Conservation (phyloP, 2,113 vertebrate genomes). For the Lampris megalopsis region DNA sequence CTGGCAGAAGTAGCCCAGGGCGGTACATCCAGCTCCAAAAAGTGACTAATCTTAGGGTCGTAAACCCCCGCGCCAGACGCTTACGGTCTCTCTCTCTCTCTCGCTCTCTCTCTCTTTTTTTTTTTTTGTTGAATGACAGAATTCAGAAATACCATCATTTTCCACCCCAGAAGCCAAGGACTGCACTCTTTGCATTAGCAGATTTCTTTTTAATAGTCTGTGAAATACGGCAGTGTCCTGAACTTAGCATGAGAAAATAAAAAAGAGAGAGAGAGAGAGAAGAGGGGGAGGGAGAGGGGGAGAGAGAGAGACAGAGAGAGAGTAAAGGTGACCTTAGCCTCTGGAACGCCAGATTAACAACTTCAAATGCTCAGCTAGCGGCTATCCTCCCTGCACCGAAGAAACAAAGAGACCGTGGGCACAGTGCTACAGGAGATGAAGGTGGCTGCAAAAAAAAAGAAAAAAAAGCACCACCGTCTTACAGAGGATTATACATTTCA, state of each 20-base stretch:
- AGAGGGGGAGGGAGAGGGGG: conserved; percentile 4
- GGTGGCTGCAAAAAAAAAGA: conserved; percentile 71
- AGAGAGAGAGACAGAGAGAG: conserved; percentile 41
- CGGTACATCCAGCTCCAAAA: conserved; percentile 79
- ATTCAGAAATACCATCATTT: conserved; percentile 81
- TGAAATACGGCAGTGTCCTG: conserved; percentile 79
- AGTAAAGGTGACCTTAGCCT: conserved; percentile 82
- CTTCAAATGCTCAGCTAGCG: conserved; percentile 78
- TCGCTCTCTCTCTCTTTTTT: too few species aligned
- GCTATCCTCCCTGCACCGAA: conserved; percentile 59
- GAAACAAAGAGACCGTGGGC: conserved; percentile 75
- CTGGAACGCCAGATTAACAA: conserved; percentile 80
- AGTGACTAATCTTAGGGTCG: conserved; percentile 85
- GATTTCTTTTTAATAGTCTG: conserved; percentile 82
- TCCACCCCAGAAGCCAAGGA: conserved; percentile 75
- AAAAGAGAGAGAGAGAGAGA: conserved; percentile 50
- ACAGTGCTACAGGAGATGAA: conserved; percentile 70
- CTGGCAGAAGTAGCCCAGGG: conserved; percentile 79
- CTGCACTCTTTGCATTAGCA: conserved; percentile 74
- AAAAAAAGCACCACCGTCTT: conserved; percentile 76
- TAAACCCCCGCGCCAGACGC: conserved; percentile 80
- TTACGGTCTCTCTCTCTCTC: too few species aligned
- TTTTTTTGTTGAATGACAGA: conserved; percentile 75
- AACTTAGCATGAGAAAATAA: conserved; percentile 80
- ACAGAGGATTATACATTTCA: conserved; percentile 78